Percentiles rank a stretch among this genome's conserved stretches.
phyloP scores from a whole-genome alignment of 2,797 vertebrate genomes.

The Megalops cyprinoides region DNA sequence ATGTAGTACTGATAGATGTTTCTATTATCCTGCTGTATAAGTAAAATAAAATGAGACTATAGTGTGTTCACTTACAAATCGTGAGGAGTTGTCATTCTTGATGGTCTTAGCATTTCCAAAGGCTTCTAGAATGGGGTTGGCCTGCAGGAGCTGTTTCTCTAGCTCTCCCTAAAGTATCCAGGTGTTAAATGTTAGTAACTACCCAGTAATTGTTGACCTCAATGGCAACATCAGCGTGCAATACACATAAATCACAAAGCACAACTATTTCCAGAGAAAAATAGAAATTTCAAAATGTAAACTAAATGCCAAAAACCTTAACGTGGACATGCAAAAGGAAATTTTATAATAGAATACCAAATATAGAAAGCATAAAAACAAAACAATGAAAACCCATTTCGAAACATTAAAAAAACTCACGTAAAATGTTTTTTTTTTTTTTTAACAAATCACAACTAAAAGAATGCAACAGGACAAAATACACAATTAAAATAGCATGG shows the following conservation, averaged over 20 bases:
- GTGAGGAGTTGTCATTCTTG: slow-evolving; percentile 97
- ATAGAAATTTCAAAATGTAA: not conserved
- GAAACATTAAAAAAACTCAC: too few species aligned
- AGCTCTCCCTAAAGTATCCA: slow-evolving; percentile 89
- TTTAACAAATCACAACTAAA: not conserved
- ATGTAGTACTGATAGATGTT: not conserved
- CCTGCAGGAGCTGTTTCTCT: slow-evolving; percentile 97
- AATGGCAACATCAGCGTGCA: not conserved
- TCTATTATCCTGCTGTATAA: not conserved
- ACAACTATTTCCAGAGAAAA: slow-evolving; percentile 17
- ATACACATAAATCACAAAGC: not conserved
- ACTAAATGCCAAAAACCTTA: slow-evolving; percentile 1
- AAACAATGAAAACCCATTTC: not conserved
- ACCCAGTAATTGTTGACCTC: not conserved
- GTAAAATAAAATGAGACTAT: not conserved
- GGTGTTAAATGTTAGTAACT: slow-evolving; percentile 21
- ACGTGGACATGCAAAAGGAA: slow-evolving; percentile 12
- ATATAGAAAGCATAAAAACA: not conserved
- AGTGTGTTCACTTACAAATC: slow-evolving; percentile 85
- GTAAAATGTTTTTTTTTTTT: too few species aligned
- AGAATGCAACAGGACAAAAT: not conserved
- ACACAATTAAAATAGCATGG: not conserved
- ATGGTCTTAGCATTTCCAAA: slow-evolving; percentile 98
- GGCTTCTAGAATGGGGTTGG: slow-evolving; percentile 96
- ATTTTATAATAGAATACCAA: not conserved